Base-by-base conservation (phyloP, 2,797 vertebrate genomes). In the Myotis vivesi region DNA sequence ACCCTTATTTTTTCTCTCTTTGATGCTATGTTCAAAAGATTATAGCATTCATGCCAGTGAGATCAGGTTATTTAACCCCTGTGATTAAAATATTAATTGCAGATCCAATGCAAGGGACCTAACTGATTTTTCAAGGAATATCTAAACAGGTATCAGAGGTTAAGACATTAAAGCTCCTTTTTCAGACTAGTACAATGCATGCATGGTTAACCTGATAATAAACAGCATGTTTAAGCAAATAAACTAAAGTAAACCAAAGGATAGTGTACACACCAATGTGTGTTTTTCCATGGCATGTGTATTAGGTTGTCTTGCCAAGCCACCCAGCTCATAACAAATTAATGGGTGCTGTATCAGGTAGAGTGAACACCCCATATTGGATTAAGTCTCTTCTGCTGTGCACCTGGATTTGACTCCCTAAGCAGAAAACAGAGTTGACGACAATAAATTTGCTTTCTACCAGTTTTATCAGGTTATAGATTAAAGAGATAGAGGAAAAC, bases 281-380 rank as follows among this genome's bases (percentile, higher is more conserved):
- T 95, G 77, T 89, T 96, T 91, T 96, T 84, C 93, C 94, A 77
- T 8, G 46, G 73, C 16, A 19, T 0, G 51, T 44, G 36, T 22
- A n/a, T 68, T 73, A 38, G 38, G 73, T 71, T 76, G 93, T 87
- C 94, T 85, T 49, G 88, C 89, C 59, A 76, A 90, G 75, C n/a
- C 46, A 77, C 66, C 38, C 55, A 69, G 59, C 25, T 93, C 66
- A 36, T 77, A 79, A 88, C 22, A 87, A 73, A 93, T 90, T 66
- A 94, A 88, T 71, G 81, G 85, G 17, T 69, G 44, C 68, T 81
- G 23, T 41, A 66, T 38, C n/a, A 41, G 82, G 53, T 55, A 73
- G 0, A 49, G 6, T 30, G 44, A 69, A 44, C 36, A 38, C 23
- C 19, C 23, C 2, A 4, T 11, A 22, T 20, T 59, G 68, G n/a